phyloP scores from a whole-genome alignment of 2,888 invertebrate species.

The Orthosia incerta region DNA sequence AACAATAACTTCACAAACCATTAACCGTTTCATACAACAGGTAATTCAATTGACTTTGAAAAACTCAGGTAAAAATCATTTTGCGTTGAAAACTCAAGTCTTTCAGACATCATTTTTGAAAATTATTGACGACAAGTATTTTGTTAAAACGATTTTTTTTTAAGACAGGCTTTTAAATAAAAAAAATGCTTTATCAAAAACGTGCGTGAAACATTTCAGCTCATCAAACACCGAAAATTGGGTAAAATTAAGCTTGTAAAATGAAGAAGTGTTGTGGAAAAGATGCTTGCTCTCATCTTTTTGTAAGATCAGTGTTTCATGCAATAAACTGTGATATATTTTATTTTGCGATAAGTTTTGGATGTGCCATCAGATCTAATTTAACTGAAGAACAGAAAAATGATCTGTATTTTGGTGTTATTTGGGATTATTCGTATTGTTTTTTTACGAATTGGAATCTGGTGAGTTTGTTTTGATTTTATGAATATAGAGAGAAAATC shows the following conservation, averaged over 20 bases:
- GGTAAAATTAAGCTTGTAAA: neutral
- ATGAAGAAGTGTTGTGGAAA: neutral
- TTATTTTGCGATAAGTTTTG: slow-evolving; percentile 38
- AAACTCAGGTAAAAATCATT: slow-evolving; percentile 1
- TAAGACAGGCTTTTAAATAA: no score
- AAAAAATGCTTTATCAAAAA: no score
- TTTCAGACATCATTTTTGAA: neutral
- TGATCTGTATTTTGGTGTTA: neutral
- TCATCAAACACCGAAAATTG: no score
- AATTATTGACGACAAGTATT: no score
- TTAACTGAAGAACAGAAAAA: slow-evolving; percentile 44
- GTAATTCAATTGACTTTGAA: neutral
- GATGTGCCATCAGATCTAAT: neutral
- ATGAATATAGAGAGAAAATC: no score
- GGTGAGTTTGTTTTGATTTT: slow-evolving; percentile 52
- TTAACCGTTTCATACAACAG: neutral
- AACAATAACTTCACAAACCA: neutral
- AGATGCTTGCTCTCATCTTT: neutral
- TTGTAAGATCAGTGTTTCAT: slow-evolving; percentile 33
- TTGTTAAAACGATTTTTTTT: no score
- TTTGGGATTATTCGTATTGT: slow-evolving; percentile 38
- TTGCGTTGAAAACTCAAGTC: neutral
- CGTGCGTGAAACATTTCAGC: no score
- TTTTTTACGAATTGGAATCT: slow-evolving; percentile 68
- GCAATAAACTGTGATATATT: slow-evolving; percentile 20